Conservation (phyloP, 2,797 vertebrate genomes). For the Scomberomorus guttatus region DNA sequence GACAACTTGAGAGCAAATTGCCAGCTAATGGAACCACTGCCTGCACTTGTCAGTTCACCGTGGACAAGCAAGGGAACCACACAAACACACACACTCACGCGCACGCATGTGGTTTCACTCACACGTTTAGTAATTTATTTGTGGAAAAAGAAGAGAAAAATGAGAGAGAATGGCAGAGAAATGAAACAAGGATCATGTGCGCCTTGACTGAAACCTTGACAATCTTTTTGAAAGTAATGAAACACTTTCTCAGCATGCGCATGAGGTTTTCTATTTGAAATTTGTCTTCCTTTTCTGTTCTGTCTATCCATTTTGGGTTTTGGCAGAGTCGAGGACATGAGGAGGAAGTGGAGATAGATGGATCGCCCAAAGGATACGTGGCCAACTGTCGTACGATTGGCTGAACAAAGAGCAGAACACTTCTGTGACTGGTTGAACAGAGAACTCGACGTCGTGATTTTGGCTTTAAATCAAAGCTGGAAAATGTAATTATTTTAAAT, state of each 20-base stretch:
- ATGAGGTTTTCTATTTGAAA: slow-evolving; percentile 73
- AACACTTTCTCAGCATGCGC: slow-evolving; percentile 83
- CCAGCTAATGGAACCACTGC: slow-evolving; percentile 87
- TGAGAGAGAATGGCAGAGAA: slow-evolving; percentile 71
- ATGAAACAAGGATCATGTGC: slow-evolving; percentile 79
- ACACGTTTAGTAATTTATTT: slow-evolving; percentile 83
- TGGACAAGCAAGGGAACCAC: slow-evolving; percentile 63
- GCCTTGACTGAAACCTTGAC: slow-evolving; percentile 79
- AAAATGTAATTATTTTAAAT: slow-evolving; percentile 71
- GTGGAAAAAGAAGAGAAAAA: slow-evolving; percentile 64
- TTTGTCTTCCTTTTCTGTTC: slow-evolving; percentile 69
- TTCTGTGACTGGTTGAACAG: slow-evolving; percentile 67
- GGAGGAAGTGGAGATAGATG: slow-evolving; percentile 75
- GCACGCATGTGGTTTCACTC: slow-evolving; percentile 83
- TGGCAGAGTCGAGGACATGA: slow-evolving; percentile 68
- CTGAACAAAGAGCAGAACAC: slow-evolving; percentile 65
- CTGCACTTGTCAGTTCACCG: slow-evolving; percentile 81
- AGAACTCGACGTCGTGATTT: slow-evolving; percentile 43
- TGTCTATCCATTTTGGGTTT: slow-evolving; percentile 58
- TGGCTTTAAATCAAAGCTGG: slow-evolving; percentile 62
- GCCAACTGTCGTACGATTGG: slow-evolving; percentile 74
- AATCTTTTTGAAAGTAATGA: slow-evolving; percentile 85
- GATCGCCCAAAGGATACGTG: slow-evolving; percentile 64
- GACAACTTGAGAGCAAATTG: slow-evolving; percentile 90
- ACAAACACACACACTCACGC: slow-evolving; percentile 39